Evolutionary conservation across 2,888 invertebrate genomes (phyloP), one percentile per base, ranked within the genome.

Genomic region (Dichetophora obliterata): DNA sequence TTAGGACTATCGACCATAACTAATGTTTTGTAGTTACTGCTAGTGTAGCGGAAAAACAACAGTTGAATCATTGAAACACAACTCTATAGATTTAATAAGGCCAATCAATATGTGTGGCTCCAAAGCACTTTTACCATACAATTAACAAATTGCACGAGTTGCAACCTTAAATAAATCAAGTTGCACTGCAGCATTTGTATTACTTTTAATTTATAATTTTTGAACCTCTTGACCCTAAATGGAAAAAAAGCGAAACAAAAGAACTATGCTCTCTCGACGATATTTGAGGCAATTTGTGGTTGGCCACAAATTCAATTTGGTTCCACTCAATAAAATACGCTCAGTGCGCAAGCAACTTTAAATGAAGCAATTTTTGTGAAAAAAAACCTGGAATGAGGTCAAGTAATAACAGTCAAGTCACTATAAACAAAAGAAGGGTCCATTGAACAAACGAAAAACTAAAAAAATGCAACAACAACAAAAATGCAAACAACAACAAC

Each of bases 151-250:
- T 14, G 43, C 43, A 43, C 11, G 14, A 43, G 59, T 59, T 14
- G 27, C 9, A 59, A 27, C 59, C 59, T 59, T 27, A 59, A 59
- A 59, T 59, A 59, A 16, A 43, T 43, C 43, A 43, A 19, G 70
- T 34, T 31, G 61, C 59, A 61, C 68, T 59, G 57, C 37, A 37
- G 37, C 75, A 83, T 84, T 85, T 84, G 85, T 84, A 84, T 85
- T 84, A 85, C 85, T 85, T 84, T 84, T 84, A 85, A 84, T 84
- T 84, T 85, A 85, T 84, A 84, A 84, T 85, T 85, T 80, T 75
- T 75, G 81, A 83, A 84, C 84, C 84, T 84, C 83, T 84, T 84
- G 85, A 85, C 71, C 71, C 37, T 43, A 34, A 59, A 24, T 43
- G 24, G n/a, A 50, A 31, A 19, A 5, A 70, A 19, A 5, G 34